Percentiles rank a stretch among this genome's conserved stretches.
Evolutionary conservation across 2,113 vertebrate genomes (phyloP).

Genomic region (Corydoras sp.): DNA sequence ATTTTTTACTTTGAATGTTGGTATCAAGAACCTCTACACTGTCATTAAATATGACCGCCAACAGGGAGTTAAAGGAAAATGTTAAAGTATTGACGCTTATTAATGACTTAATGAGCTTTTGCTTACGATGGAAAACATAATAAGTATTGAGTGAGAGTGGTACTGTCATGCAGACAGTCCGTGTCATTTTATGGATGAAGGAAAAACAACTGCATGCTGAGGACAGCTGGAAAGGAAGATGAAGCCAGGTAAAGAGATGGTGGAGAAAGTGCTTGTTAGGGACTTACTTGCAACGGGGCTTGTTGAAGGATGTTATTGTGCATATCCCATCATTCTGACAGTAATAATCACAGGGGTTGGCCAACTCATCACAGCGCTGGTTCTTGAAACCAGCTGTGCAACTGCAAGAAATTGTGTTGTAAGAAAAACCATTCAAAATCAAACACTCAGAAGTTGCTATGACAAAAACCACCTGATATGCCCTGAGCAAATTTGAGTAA

Average conservation of each 20-base stretch:
- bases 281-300: slow-evolving; percentile 99
- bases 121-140: neutral
- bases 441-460: no score
- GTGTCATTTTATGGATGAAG: slow-evolving; percentile 37
- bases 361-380: slow-evolving; percentile 99
- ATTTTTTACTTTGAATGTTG: no score
- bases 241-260: slow-evolving; percentile 30
- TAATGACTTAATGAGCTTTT: neutral
- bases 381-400: slow-evolving; percentile 99
- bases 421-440: slow-evolving; percentile 17
- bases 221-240: slow-evolving; percentile 17
- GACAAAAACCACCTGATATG: no score
- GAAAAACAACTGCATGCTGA: slow-evolving; percentile 33
- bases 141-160: neutral
- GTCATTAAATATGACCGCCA: no score
- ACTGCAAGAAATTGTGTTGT: slow-evolving; percentile 93
- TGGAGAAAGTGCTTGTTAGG: slow-evolving; percentile 50
- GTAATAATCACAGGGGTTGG: slow-evolving; percentile 99
- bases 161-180: slow-evolving; percentile 1
- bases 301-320: slow-evolving; percentile 99
- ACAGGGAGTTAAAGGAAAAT: no score
- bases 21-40: no score
- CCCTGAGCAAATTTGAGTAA: no score
- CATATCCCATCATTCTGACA: slow-evolving; percentile 99
- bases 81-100: no score